Evolutionary conservation across 2,888 invertebrate species (phyloP).

Genomic region (Melinopterus prodromus): DNA sequence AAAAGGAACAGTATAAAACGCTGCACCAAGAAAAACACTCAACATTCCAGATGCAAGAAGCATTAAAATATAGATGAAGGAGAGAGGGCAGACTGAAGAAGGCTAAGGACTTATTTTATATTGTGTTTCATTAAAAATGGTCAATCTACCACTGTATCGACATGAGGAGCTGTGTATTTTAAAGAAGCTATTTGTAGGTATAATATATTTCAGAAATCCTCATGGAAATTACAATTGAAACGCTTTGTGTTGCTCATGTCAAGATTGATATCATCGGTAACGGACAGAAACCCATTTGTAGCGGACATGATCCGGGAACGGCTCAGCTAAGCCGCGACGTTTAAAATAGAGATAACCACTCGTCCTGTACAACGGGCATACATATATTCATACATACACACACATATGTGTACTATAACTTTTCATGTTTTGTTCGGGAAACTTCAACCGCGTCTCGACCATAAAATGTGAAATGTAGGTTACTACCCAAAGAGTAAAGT

Average conservation of each 20-base stretch:
- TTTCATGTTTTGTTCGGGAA: conserved; percentile 18
- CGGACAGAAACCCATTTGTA: neutral
- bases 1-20: too few species aligned
- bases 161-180: too few species aligned
- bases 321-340: neutral
- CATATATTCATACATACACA: neutral
- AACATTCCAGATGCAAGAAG: too few species aligned
- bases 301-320: neutral
- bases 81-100: too few species aligned
- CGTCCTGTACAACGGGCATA: neutral
- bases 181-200: too few species aligned
- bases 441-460: conserved; percentile 21
- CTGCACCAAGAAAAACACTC: too few species aligned
- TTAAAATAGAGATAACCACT: neutral
- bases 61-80: too few species aligned
- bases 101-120: too few species aligned
- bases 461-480: conserved; percentile 16
- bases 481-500: neutral
- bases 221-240: too few species aligned
- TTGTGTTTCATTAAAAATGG: too few species aligned
- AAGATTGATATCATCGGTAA: neutral
- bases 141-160: too few species aligned
- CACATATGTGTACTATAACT: conserved; percentile 20
- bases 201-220: too few species aligned
- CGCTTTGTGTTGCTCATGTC: neutral